Evolutionary conservation across 2,797 vertebrate species (phyloP).

Genomic region (Oreochromis mossambicus): DNA sequence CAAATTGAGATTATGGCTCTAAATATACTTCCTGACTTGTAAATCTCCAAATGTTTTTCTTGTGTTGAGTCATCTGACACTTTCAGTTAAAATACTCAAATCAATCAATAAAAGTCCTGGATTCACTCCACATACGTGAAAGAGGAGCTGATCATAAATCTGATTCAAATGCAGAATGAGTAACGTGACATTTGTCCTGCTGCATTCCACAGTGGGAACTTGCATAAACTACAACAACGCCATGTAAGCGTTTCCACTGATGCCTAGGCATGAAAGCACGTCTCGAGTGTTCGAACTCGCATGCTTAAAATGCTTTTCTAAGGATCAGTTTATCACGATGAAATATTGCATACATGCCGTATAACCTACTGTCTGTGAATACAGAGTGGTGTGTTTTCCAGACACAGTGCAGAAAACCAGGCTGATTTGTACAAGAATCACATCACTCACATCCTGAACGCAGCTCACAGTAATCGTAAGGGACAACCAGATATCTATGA

Average conservation of each 20-base stretch:
- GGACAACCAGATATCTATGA: conserved; percentile 78
- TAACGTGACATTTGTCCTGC: conserved; percentile 12
- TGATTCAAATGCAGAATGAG: not conserved
- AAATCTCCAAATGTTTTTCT: not conserved
- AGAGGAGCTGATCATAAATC: conserved; percentile 32
- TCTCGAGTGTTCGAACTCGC: not conserved
- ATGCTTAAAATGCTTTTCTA: not conserved
- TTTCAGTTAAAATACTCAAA: not conserved
- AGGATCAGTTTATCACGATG: not conserved
- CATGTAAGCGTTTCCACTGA: conserved; percentile 13
- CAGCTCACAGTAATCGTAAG: conserved; percentile 82
- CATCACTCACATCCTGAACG: conserved; percentile 90
- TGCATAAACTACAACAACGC: conserved; percentile 19
- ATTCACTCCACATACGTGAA: not conserved
- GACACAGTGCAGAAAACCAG: conserved; percentile 84
- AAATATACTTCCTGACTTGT: not conserved
- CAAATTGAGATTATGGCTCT: not conserved
- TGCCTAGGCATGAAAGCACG: not conserved
- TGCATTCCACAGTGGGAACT: conserved; percentile 17
- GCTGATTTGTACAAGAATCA: conserved; percentile 74
- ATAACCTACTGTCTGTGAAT: not conserved
- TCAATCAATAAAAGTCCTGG: not conserved
- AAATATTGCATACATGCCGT: not conserved
- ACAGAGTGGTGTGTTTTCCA: conserved; percentile 45
- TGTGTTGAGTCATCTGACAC: not conserved